Conservation (phyloP, 2,888 invertebrate species). For the Hermaeophaga mercurialis region DNA sequence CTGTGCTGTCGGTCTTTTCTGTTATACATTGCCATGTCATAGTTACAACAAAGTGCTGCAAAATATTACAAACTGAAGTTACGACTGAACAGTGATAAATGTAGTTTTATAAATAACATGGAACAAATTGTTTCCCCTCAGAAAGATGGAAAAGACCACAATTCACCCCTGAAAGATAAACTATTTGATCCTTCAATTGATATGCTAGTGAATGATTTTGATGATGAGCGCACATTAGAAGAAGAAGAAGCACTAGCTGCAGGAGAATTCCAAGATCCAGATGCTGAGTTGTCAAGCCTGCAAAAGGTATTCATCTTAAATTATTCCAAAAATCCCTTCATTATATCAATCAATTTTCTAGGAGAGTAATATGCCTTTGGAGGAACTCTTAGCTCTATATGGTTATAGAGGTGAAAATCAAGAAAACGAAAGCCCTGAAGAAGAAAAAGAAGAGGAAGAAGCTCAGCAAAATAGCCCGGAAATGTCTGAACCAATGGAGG, state of each 20-base stretch:
- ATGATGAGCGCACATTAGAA: slow-evolving; percentile 94
- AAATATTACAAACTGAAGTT: slow-evolving; percentile 1
- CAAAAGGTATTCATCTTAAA: slow-evolving; percentile 75
- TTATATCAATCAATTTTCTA: no score
- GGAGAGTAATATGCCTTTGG: slow-evolving; percentile 96
- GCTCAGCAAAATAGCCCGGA: slow-evolving; percentile 55
- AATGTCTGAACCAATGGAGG: slow-evolving; percentile 59
- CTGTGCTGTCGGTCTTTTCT: not conserved
- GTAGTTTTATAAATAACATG: slow-evolving; percentile 47
- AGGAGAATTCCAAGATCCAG: slow-evolving; percentile 81
- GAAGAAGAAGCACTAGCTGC: slow-evolving; percentile 96
- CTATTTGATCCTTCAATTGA: slow-evolving; percentile 92
- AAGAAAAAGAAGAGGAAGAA: slow-evolving; percentile 58
- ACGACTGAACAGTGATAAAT: slow-evolving; percentile 37
- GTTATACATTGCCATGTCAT: slow-evolving; percentile 3
- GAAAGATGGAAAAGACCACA: slow-evolving; percentile 52
- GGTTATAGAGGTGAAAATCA: slow-evolving; percentile 63
- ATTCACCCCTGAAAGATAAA: slow-evolving; percentile 59
- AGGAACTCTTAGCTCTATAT: slow-evolving; percentile 89
- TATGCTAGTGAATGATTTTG: slow-evolving; percentile 97
- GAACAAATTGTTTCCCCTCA: slow-evolving; percentile 52
- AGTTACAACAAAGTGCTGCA: slow-evolving; percentile 9
- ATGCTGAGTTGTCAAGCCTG: slow-evolving; percentile 86
- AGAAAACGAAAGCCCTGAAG: slow-evolving; percentile 54
- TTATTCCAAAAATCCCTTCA: no score